A percentile compares a stretch with the other conserved stretches of the same genome.
Evolutionary conservation across 2,113 vertebrate genomes (phyloP).

Genomic region (Struthio camelus): DNA sequence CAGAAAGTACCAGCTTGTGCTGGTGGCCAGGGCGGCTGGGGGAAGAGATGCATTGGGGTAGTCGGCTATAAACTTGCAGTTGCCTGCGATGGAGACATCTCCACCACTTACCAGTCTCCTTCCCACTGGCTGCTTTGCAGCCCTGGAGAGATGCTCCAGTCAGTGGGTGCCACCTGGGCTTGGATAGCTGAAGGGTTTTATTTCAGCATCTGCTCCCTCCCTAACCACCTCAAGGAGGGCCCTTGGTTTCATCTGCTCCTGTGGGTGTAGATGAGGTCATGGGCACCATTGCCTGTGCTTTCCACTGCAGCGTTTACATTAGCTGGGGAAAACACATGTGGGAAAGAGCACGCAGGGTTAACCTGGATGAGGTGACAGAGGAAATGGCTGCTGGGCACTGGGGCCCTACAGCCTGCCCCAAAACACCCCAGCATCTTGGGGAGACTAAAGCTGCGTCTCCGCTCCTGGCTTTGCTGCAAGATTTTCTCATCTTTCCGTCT

Average conservation of each 20-base stretch:
- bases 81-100: too few relatives aligned
- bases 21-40: background rate
- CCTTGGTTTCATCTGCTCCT: background rate
- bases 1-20: background rate
- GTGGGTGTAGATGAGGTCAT: background rate
- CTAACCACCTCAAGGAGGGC: background rate
- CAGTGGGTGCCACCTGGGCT: background rate
- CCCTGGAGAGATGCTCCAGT: background rate
- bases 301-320: background rate
- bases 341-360: background rate
- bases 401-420: background rate
- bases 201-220: background rate
- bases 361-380: background rate
- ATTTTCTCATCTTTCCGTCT: background rate
- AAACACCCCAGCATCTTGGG: background rate
- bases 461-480: fast-evolving
- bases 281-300: fast-evolving
- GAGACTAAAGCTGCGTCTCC: background rate
- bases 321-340: background rate
- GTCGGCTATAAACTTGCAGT: background rate
- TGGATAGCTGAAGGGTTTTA: background rate
- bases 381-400: fast-evolving
- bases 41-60: background rate
- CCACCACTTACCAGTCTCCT: background rate
- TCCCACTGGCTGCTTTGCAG: background rate